phyloP scores from a whole-genome alignment of 2,113 vertebrate genomes.

The Gymnarchus niloticus region DNA sequence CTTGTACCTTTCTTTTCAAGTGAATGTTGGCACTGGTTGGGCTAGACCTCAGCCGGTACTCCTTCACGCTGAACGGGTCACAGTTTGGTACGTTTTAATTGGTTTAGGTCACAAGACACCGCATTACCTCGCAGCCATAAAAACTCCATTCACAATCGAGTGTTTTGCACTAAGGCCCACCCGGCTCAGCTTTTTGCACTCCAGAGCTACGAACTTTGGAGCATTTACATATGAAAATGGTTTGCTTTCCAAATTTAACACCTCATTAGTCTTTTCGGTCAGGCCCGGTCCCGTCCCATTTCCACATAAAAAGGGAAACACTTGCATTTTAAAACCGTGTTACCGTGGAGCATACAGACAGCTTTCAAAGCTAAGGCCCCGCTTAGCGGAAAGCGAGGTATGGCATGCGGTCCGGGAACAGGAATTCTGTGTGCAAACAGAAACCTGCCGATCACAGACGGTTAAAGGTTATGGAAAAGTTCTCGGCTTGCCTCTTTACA shows the following conservation, averaged over 20 bases:
- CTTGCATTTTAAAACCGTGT: background rate
- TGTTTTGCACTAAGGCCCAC: conserved; percentile 44
- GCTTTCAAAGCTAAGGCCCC: background rate
- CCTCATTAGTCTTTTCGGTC: conserved; percentile 66
- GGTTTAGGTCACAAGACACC: conserved; percentile 64
- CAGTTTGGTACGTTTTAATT: conserved; percentile 66
- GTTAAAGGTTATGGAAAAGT: background rate
- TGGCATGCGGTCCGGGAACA: background rate
- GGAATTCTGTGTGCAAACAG: background rate
- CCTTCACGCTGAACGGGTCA: conserved; percentile 45
- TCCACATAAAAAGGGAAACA: conserved; percentile 44
- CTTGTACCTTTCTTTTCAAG: conserved; percentile 48
- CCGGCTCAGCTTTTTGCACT: conserved; percentile 47
- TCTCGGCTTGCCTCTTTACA: background rate
- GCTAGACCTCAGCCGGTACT: conserved; percentile 54
- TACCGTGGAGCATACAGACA: background rate
- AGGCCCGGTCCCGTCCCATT: conserved; percentile 49
- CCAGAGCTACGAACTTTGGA: conserved; percentile 45
- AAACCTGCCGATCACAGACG: background rate
- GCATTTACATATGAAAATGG: conserved; percentile 70
- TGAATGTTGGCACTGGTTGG: conserved; percentile 43
- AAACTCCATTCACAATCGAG: conserved; percentile 58
- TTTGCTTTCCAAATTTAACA: conserved; percentile 64
- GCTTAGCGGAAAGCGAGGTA: background rate
- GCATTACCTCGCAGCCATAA: conserved; percentile 57